Evolutionary conservation across 92 coral and sea anemone species (phyloP), one percentile per base, ranked within the genome.

Genomic region (Desmophyllum pertusum): DNA sequence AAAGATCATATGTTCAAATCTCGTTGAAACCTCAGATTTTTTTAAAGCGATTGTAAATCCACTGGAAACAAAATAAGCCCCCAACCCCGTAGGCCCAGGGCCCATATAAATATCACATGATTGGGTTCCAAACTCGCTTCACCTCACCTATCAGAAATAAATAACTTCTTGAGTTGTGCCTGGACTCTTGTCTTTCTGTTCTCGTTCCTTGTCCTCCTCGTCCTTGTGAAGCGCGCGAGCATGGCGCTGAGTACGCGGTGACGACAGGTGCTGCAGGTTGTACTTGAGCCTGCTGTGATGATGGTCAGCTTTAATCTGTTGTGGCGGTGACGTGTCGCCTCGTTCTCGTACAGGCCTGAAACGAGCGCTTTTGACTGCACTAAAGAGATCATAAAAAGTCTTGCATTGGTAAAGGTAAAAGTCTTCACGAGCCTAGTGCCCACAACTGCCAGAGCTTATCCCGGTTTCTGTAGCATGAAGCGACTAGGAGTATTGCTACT

Each of bases 121-220:
- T n/a, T n/a, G n/a, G n/a, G 13, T 35, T 14, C 38, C 36, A 30
- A 64, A 27, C 72, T 27, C 37, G 15, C 29, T 11, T 8, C 38
- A 51, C 67, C 61, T 41, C 30, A 63, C 73, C 39, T 52, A 33
- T 91, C 86, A 91, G 83, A 91, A 91, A 91, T 91, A 87, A 87
- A 91, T 91, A 87, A 91, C 94, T 42, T 91, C 91, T 70, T 59
- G 86, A 45, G 91, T 18, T 62, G 90, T 40, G 62, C 86, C 75
- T 41, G 81, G 83, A 38, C 76, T 63, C 57, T 74, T 69, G 55
- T 88, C 77, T 66, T 72, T 52, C 53, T 84, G 59, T 29, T 65
- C 59, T 48, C 76, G 83, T 21, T 68, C 77, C 61, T 52, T 76
- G 78, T 78, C 89, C 30, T 75, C 81, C 77, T 76, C 77, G 84